A percentile compares a stretch with the other conserved stretches of the same genome.
These are phyloP conservation scores for Helicoverpa armigera DNA, from an alignment of 1,140 invertebrate genomes.

Conservation along the genomic window DNA sequence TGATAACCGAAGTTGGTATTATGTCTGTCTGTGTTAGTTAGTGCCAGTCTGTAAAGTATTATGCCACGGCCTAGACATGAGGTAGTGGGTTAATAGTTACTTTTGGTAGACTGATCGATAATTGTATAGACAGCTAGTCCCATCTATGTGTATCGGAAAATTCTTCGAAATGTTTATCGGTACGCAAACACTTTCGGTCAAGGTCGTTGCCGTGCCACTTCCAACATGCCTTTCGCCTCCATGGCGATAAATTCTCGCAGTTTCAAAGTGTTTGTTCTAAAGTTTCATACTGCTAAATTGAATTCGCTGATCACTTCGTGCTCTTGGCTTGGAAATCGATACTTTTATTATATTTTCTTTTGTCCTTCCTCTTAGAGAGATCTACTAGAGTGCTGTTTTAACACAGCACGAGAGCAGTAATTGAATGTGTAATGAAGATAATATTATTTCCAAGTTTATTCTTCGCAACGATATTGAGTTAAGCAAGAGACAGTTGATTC, in stretches of 20 bases:
- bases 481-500: no score
- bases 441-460: background rate
- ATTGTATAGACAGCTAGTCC: background rate
- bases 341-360: slow-evolving; percentile 12
- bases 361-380: slow-evolving; percentile 2
- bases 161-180: slow-evolving; percentile 28
- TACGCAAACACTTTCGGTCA: slow-evolving; percentile 9
- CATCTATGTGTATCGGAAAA: background rate
- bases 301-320: slow-evolving; percentile 13
- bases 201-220: slow-evolving; percentile 15
- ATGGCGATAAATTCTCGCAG: slow-evolving; percentile 21
- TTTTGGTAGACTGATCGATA: slow-evolving; percentile 7
- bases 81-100: background rate
- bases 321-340: slow-evolving; percentile 13
- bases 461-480: no score
- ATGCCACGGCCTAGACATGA: background rate
- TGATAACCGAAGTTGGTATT: background rate
- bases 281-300: slow-evolving; percentile 17
- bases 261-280: slow-evolving; percentile 32
- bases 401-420: background rate
- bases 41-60: background rate
- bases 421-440: background rate
- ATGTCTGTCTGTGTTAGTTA: background rate
- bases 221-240: slow-evolving; percentile 18
- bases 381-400: background rate